Evolutionary conservation across 2,888 invertebrate genomes (phyloP).

Genomic region (Allophyes oxyacanthae): DNA sequence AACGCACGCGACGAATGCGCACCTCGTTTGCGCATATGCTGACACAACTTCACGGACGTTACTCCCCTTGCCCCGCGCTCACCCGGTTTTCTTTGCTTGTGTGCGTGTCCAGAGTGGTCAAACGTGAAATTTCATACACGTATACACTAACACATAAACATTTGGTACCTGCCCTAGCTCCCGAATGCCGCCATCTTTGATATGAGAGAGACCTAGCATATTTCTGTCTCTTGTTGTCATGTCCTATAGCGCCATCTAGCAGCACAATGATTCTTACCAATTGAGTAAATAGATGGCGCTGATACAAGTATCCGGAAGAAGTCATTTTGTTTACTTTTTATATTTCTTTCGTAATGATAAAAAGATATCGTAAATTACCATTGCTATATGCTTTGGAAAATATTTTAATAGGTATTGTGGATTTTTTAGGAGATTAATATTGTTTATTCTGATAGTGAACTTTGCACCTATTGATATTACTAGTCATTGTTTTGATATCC

Average conservation of each 20-base stretch:
- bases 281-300: constrained; percentile 52
- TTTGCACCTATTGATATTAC: constrained; percentile 1
- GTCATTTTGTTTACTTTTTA: constrained; percentile 35
- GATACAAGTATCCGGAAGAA: not conserved
- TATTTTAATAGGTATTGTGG: not conserved
- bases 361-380: not conserved
- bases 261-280: not conserved
- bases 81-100: constrained; percentile 78
- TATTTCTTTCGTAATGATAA: not conserved
- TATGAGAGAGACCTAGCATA: constrained; percentile 72
- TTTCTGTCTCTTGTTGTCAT: constrained; percentile 67
- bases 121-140: constrained; percentile 87
- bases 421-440: not conserved
- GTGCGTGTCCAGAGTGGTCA: constrained; percentile 87
- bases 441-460: not conserved
- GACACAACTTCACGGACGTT: constrained; percentile 91
- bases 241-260: constrained; percentile 70
- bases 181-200: constrained; percentile 87
- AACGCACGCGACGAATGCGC: constrained; percentile 96
- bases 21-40: constrained; percentile 94
- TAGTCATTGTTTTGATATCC: constrained; percentile 24
- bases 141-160: constrained; percentile 81
- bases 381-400: not conserved
- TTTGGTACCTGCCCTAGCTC: constrained; percentile 86
- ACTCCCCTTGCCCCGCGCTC: constrained; percentile 86